Conservation (phyloP, 2,797 vertebrate genomes). For the Lutjanus argentimaculatus region DNA sequence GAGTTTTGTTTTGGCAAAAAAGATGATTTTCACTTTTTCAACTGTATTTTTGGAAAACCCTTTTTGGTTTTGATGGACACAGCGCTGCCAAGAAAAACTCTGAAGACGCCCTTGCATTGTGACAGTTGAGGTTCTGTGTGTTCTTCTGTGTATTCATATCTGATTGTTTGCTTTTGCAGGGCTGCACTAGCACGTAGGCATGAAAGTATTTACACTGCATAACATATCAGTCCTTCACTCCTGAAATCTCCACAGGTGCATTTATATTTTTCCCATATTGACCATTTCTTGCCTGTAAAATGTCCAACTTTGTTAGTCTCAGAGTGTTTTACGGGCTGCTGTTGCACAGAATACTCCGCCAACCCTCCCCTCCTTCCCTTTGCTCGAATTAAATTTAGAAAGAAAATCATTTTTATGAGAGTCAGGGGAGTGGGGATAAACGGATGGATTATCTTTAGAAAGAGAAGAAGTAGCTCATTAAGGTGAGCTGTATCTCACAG, state of each 20-base stretch:
- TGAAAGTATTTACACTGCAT: slow-evolving; percentile 42
- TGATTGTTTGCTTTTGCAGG: slow-evolving; percentile 40
- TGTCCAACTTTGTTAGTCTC: slow-evolving; percentile 63
- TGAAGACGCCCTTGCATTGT: slow-evolving; percentile 17
- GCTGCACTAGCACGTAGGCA: slow-evolving; percentile 3
- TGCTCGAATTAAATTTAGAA: slow-evolving; percentile 82
- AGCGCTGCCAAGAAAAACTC: slow-evolving; percentile 9
- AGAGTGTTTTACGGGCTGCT: slow-evolving; percentile 61
- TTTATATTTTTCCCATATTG: slow-evolving; percentile 63
- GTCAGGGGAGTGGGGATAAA: slow-evolving; percentile 83
- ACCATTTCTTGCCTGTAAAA: slow-evolving; percentile 66
- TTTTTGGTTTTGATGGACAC: slow-evolving; percentile 38
- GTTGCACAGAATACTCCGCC: slow-evolving; percentile 35
- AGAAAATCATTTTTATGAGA: slow-evolving; percentile 85
- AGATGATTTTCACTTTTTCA: slow-evolving; percentile 3
- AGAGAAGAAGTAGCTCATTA: slow-evolving; percentile 84
- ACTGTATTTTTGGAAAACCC: slow-evolving; percentile 30
- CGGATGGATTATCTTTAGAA: slow-evolving; percentile 83
- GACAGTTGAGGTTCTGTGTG: slow-evolving; percentile 12
- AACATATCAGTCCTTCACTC: slow-evolving; percentile 29
- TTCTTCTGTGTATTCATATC: slow-evolving; percentile 7
- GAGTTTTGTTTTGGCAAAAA: slow-evolving; percentile 35
- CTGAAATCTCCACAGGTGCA: slow-evolving; percentile 47
- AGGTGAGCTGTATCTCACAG: slow-evolving; percentile 82
- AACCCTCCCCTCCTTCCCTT: slow-evolving; percentile 44